A percentile compares a stretch with the other conserved stretches of the same genome.
Evolutionary conservation across 2,888 invertebrate species (phyloP).

Genomic region (Callimorpha dominula): DNA sequence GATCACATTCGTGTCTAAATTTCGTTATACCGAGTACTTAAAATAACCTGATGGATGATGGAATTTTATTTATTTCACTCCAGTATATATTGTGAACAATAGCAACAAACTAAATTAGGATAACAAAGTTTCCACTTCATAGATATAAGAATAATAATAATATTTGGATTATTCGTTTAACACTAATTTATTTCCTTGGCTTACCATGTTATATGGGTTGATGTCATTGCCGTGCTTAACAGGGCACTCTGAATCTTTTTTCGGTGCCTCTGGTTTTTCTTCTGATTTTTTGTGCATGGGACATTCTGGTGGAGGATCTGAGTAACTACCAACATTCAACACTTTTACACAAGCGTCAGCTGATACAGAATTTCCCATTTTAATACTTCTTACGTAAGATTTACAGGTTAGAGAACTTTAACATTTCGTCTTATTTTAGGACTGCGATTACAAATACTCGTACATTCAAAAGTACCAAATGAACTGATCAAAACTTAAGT

Average conservation of each 20-base stretch:
- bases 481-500: neutral
- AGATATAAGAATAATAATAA: too few species aligned
- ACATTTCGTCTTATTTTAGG: slow-evolving; percentile 2
- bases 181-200: neutral
- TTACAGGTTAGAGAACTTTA: slow-evolving; percentile 61
- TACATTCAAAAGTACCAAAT: neutral
- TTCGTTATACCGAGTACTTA: neutral
- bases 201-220: slow-evolving; percentile 92
- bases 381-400: slow-evolving; percentile 77
- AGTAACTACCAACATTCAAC: slow-evolving; percentile 52
- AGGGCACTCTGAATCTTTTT: slow-evolving; percentile 89
- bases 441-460: neutral
- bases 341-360: slow-evolving; percentile 66
- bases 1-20: neutral
- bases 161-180: neutral
- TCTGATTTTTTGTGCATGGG: slow-evolving; percentile 91
- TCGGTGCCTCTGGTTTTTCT: slow-evolving; percentile 47
- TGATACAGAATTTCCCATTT: slow-evolving; percentile 81
- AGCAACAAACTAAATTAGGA: neutral
- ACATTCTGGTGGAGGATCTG: slow-evolving; percentile 91
- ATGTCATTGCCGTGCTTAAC: slow-evolving; percentile 90
- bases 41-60: neutral
- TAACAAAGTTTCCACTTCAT: too few species aligned
- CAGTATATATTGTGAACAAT: too few species aligned
- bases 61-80: neutral